Percentiles rank a stretch among this genome's conserved stretches.
phyloP scores from a whole-genome alignment of 2,797 vertebrate species.

The Streptopelia turtur region DNA sequence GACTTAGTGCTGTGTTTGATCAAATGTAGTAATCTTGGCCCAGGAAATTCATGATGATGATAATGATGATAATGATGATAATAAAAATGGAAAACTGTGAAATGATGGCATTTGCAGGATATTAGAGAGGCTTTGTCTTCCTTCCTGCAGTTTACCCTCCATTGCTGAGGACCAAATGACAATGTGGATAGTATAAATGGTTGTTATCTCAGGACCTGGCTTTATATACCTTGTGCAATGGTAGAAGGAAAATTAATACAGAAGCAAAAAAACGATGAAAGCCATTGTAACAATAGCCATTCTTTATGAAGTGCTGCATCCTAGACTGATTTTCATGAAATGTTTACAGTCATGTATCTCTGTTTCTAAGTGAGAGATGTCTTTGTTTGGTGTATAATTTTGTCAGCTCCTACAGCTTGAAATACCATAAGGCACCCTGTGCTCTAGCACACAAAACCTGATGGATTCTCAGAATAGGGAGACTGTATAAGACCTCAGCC shows the following conservation, averaged over 20 bases:
- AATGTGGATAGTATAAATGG: not conserved
- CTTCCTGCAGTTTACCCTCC: not conserved
- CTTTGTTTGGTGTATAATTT: not conserved
- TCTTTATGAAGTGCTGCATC: not conserved
- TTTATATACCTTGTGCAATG: not conserved
- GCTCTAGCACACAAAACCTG: not conserved
- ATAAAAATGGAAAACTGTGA: not conserved
- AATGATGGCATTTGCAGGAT: not conserved
- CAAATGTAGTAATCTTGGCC: not conserved
- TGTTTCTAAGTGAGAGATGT: not conserved
- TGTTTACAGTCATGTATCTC: not conserved
- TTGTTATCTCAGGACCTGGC: not conserved
- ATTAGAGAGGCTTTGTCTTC: not conserved
- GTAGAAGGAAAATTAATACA: slow-evolving; percentile 37
- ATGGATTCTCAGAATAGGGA: not conserved
- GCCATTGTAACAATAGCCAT: not conserved
- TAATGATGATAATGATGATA: not conserved
- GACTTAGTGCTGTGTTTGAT: not conserved
- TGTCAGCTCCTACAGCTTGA: not conserved
- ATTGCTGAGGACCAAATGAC: not conserved
- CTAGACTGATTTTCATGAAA: not conserved
- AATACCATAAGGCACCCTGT: not conserved
- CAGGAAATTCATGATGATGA: not conserved
- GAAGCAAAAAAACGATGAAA: slow-evolving; percentile 18
- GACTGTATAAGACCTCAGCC: not conserved